These are phyloP conservation scores for Ectobius pallidus DNA, from an alignment of 2,888 invertebrate genomes.

Conservation along the genomic window DNA sequence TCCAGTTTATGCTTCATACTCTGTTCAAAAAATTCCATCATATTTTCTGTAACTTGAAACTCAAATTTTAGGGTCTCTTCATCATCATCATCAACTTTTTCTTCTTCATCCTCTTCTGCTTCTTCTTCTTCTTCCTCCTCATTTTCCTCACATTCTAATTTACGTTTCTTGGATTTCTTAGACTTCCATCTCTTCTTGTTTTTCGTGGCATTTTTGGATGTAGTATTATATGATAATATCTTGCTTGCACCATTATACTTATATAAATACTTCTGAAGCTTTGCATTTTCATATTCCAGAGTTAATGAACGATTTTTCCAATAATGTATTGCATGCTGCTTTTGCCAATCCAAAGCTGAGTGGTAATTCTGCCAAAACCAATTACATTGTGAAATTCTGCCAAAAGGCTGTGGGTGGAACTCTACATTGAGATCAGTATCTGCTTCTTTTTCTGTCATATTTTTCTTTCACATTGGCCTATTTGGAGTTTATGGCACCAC, in stretches of 20 bases:
- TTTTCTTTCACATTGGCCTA: no score
- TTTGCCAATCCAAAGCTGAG: constrained; percentile 53
- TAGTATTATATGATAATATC: no score
- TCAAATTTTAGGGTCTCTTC: no score
- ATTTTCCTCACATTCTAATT: not conserved
- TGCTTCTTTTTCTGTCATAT: no score
- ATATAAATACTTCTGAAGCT: constrained; percentile 46
- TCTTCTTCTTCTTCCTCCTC: not conserved
- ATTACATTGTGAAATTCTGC: not conserved
- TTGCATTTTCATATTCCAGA: constrained; percentile 62
- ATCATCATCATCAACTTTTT: no score
- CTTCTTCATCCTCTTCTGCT: no score
- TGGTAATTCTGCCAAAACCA: constrained; percentile 44
- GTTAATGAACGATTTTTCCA: constrained; percentile 66
- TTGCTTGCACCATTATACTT: not conserved
- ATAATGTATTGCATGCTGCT: constrained; percentile 64
- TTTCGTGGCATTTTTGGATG: no score
- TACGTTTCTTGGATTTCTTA: not conserved
- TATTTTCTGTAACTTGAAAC: constrained; percentile 68
- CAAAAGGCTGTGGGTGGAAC: not conserved
- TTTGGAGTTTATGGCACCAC: no score
- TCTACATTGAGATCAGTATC: no score
- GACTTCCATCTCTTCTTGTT: not conserved
- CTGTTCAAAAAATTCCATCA: constrained; percentile 65
- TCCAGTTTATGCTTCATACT: constrained; percentile 63